Evolutionary conservation across 2,113 vertebrate species (phyloP).

Genomic region (Dissostichus mawsoni): DNA sequence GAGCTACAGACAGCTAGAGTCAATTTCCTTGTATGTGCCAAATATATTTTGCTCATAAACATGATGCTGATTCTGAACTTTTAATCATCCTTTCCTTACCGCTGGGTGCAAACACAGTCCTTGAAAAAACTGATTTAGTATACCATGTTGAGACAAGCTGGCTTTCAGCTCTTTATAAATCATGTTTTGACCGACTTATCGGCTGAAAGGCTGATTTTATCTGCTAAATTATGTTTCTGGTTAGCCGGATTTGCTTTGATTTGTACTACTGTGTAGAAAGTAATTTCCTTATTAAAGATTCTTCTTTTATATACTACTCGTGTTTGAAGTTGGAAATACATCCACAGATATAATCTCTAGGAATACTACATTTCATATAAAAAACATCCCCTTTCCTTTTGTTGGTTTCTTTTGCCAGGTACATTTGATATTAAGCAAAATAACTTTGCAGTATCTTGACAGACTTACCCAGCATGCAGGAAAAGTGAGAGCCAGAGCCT

Average conservation of each 20-base stretch:
- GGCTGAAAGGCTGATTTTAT: background rate
- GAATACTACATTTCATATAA: background rate
- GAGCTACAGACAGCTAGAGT: conserved; percentile 16
- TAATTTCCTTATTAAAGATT: background rate
- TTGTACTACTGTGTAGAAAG: background rate
- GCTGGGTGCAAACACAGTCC: background rate
- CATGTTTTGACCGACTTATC: background rate
- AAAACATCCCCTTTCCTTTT: background rate
- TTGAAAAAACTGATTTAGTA: conserved; percentile 5
- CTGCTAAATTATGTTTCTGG: background rate
- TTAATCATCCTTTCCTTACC: conserved; percentile 28
- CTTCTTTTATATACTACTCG: background rate
- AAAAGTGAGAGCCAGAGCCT: conserved; percentile 98
- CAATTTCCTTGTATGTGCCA: conserved; percentile 16
- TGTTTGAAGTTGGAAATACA: background rate
- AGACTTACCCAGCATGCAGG: conserved; percentile 93
- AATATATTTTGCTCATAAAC: conserved; percentile 16
- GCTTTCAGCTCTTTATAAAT: background rate
- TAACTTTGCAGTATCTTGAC: background rate
- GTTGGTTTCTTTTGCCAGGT: too few relatives aligned
- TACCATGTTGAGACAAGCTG: background rate
- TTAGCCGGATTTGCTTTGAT: background rate
- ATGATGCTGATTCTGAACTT: conserved; percentile 34
- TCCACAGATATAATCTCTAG: background rate
- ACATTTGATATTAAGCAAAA: conserved; percentile 1